Conservation (phyloP, 2,888 invertebrate genomes). For the Antitype chi region DNA sequence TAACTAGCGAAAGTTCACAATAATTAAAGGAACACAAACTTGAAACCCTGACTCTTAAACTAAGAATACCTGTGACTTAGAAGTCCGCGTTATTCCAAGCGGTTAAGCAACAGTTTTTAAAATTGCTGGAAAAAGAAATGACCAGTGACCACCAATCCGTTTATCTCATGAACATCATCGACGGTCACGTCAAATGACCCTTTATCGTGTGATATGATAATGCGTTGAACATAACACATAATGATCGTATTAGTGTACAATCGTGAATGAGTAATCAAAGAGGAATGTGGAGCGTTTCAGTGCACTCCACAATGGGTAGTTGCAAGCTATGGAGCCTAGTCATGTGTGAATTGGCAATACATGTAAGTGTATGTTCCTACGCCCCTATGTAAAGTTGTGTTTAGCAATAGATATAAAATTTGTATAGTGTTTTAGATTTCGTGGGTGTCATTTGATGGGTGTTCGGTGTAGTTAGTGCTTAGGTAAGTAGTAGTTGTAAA, state of each 20-base stretch:
- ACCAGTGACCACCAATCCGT: neutral
- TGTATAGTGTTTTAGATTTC: neutral
- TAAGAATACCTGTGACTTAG: no score
- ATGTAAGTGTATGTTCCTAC: conserved; percentile 14
- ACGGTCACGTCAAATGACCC: neutral
- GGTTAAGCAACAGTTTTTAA: neutral
- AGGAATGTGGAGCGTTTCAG: conserved; percentile 58
- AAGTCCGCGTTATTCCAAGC: no score
- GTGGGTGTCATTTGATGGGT: no score
- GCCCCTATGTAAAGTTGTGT: neutral
- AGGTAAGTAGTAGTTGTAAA: no score
- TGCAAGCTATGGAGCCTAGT: conserved; percentile 51
- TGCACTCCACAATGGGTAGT: conserved; percentile 52
- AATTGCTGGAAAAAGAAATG: neutral
- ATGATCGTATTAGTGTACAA: conserved; percentile 48
- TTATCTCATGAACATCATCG: neutral
- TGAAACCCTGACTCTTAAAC: no score
- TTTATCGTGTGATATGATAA: conserved; percentile 29
- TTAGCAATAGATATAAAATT: neutral
- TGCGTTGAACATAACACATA: conserved; percentile 39
- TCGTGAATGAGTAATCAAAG: conserved; percentile 75
- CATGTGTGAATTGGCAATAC: conserved; percentile 50
- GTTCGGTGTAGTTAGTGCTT: no score
- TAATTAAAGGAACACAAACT: no score
- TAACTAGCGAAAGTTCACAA: no score